These are phyloP conservation scores for Papilio elwesi DNA, from an alignment of 2,888 invertebrate genomes.

Conservation along the genomic window DNA sequence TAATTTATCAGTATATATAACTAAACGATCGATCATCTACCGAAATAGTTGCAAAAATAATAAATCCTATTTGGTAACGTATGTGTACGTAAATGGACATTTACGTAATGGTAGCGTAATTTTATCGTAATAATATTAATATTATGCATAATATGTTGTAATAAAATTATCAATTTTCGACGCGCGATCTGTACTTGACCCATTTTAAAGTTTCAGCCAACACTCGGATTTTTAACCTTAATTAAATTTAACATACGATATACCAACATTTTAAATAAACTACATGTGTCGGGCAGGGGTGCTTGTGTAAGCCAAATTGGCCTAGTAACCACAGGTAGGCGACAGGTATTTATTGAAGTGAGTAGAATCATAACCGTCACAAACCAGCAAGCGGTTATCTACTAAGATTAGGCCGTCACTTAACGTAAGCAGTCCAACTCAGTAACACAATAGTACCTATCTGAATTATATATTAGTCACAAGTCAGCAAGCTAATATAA, in stretches of 20 bases:
- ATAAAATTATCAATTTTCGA: constrained; percentile 18
- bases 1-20: background rate
- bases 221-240: constrained; percentile 8
- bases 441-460: too few species aligned
- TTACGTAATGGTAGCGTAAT: background rate
- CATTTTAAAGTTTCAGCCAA: background rate
- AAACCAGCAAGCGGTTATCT: too few species aligned
- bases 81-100: background rate
- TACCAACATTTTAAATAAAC: background rate
- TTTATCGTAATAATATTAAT: constrained; percentile 3
- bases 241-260: background rate
- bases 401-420: too few species aligned
- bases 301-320: too few species aligned
- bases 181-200: constrained; percentile 5
- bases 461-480: too few species aligned
- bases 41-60: background rate
- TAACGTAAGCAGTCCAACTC: too few species aligned
- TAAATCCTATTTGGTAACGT: background rate
- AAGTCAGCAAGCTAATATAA: too few species aligned
- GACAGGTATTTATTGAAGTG: too few species aligned
- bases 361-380: too few species aligned
- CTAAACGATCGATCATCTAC: background rate
- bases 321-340: too few species aligned
- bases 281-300: too few species aligned
- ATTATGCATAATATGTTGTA: background rate